Conservation (phyloP, 2,888 invertebrate genomes). For the Eupithecia vulgata region DNA sequence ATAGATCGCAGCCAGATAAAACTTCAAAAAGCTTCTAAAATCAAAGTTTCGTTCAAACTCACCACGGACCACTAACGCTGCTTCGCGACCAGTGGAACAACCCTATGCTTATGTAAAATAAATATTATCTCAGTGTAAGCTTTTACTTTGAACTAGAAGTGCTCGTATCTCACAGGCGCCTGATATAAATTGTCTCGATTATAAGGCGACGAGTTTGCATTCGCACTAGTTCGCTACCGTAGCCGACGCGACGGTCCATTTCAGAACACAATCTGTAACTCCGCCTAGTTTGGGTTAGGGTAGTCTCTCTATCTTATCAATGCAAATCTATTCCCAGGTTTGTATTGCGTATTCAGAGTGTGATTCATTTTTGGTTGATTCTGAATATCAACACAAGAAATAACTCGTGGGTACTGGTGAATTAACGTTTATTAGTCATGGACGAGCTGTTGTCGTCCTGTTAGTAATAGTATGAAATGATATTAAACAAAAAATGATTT, state of each 20-base stretch:
- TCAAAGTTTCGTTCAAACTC: background rate
- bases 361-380: conserved; percentile 36
- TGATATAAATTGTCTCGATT: conserved; percentile 65
- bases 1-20: background rate
- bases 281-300: conserved; percentile 50
- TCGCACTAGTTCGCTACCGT: conserved; percentile 50
- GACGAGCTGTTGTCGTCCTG: conserved; percentile 60
- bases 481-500: conserved; percentile 37
- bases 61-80: background rate
- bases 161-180: conserved; percentile 44
- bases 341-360: conserved; percentile 44
- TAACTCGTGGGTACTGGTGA: background rate
- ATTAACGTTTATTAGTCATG: conserved; percentile 45
- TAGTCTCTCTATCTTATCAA: conserved; percentile 56
- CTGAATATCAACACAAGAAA: conserved; percentile 16
- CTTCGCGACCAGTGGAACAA: conserved; percentile 16
- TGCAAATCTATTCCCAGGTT: conserved; percentile 50
- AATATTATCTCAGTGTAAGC: conserved; percentile 16
- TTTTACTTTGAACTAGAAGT: conserved; percentile 9
- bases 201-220: conserved; percentile 64
- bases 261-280: conserved; percentile 51
- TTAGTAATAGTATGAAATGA: conserved; percentile 48
- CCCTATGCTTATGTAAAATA: conserved; percentile 6
- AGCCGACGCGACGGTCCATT: conserved; percentile 47
- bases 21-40: background rate